Conservation (phyloP, 2,888 invertebrate species). For the Sesia bembeciformis region DNA sequence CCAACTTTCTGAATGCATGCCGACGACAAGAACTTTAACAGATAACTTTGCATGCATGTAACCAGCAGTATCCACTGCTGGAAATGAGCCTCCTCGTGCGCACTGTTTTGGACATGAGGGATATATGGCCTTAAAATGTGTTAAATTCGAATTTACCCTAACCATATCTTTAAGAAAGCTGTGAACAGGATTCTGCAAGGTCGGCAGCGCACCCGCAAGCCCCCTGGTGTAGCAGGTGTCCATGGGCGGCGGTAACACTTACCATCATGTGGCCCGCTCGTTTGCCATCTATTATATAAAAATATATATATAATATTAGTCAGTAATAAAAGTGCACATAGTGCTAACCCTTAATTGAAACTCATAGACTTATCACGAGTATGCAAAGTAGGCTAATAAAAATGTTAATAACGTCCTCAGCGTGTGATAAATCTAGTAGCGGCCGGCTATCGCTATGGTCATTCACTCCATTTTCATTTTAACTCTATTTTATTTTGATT, state of each 20-base stretch:
- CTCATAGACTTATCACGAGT: constrained; percentile 43
- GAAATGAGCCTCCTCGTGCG: too few species aligned
- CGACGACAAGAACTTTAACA: too few species aligned
- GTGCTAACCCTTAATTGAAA: constrained; percentile 36
- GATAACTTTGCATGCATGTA: too few species aligned
- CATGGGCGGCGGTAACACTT: background rate
- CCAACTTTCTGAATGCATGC: too few species aligned
- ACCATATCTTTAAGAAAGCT: too few species aligned
- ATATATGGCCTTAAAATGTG: too few species aligned
- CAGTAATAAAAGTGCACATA: background rate
- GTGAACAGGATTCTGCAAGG: background rate
- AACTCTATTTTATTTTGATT: background rate
- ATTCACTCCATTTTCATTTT: background rate
- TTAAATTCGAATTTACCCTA: too few species aligned
- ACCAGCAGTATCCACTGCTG: too few species aligned
- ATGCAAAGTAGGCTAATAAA: constrained; percentile 45
- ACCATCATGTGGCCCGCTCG: background rate
- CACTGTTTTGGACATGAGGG: too few species aligned
- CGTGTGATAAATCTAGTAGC: background rate
- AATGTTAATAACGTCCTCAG: constrained; percentile 36
- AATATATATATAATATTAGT: background rate
- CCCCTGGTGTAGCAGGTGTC: background rate
- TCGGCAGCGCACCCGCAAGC: background rate
- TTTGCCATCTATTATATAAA: background rate
- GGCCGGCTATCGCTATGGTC: background rate